Conservation (phyloP, 2,888 invertebrate species). For the Mellilla xanthometata region DNA sequence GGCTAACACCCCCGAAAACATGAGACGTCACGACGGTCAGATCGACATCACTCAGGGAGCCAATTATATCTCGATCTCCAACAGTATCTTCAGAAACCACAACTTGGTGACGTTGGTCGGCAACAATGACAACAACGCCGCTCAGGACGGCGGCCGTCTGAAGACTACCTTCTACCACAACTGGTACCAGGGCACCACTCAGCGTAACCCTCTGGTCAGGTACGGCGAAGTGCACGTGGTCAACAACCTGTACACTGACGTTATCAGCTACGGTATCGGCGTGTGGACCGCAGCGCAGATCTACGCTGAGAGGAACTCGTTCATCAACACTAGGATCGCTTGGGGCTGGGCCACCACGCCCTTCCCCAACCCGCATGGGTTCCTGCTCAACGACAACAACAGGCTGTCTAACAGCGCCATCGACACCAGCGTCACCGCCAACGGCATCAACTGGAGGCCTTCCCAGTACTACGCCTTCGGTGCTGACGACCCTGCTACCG, state of each 20-base stretch:
- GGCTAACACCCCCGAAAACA: slow-evolving; percentile 2
- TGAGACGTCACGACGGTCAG: slow-evolving; percentile 23
- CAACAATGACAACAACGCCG: slow-evolving; percentile 9
- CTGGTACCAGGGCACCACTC: slow-evolving; percentile 19
- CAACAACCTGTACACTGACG: slow-evolving; percentile 21
- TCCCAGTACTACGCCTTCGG: slow-evolving; percentile 10
- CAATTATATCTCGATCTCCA: slow-evolving; percentile 18
- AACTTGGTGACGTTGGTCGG: slow-evolving; percentile 18
- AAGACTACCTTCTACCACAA: slow-evolving; percentile 20
- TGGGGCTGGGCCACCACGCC: slow-evolving; percentile 11
- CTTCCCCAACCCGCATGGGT: slow-evolving; percentile 6
- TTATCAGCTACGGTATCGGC: slow-evolving; percentile 14
- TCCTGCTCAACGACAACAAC: slow-evolving; percentile 8
- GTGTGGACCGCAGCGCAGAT: slow-evolving; percentile 4
- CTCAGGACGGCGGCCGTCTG: slow-evolving; percentile 14
- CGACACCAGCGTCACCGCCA: slow-evolving; percentile 4
- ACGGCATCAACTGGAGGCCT: slow-evolving; percentile 3
- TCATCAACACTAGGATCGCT: slow-evolving; percentile 11
- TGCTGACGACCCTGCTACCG: slow-evolving; percentile 1
- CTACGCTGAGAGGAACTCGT: slow-evolving; percentile 17
- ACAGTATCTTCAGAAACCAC: slow-evolving; percentile 27
- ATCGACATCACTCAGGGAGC: slow-evolving; percentile 19
- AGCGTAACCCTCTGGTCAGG: slow-evolving; percentile 18
- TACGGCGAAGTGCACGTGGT: slow-evolving; percentile 18
- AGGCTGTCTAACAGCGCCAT: slow-evolving; percentile 8